These are phyloP conservation scores for Drosophila pachea DNA, from an alignment of 1,140 invertebrate species.

Conservation along the genomic window DNA sequence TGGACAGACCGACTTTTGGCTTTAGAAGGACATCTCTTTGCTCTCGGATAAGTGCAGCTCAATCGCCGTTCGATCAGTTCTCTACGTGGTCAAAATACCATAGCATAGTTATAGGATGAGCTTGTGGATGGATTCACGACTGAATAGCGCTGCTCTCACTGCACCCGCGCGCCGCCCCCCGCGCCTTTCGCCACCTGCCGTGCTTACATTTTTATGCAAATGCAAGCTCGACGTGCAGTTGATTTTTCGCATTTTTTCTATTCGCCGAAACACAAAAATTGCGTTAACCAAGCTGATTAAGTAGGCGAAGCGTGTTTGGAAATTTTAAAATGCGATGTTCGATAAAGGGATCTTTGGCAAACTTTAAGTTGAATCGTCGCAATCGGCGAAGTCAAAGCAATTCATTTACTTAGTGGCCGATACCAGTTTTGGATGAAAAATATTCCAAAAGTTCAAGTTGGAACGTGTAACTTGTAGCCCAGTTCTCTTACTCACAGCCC, in stretches of 20 bases:
- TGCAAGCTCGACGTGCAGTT: constrained; percentile 44
- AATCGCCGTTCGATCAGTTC: not conserved
- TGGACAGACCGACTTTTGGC: too few species aligned
- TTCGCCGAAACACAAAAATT: constrained; percentile 31
- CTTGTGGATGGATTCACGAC: constrained; percentile 1
- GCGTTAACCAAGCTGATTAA: constrained; percentile 53
- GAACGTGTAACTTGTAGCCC: too few species aligned
- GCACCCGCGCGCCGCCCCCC: too few species aligned
- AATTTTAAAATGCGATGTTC: constrained; percentile 24
- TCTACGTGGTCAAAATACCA: not conserved
- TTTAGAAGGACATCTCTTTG: too few species aligned
- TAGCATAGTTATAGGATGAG: constrained; percentile 22
- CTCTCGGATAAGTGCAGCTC: not conserved
- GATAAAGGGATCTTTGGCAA: too few species aligned
- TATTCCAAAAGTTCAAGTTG: too few species aligned
- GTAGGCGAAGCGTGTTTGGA: constrained; percentile 60
- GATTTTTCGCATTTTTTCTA: constrained; percentile 32
- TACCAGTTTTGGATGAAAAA: not conserved
- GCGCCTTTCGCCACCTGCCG: constrained; percentile 56
- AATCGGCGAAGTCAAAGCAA: too few species aligned
- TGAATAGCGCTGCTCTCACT: constrained; percentile 1
- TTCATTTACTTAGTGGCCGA: too few species aligned
- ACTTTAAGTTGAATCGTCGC: too few species aligned
- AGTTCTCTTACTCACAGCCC: too few species aligned
- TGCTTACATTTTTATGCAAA: constrained; percentile 58